Conservation (phyloP, 35 echinoderm and acorn worm species). For the Diadema setosum region DNA sequence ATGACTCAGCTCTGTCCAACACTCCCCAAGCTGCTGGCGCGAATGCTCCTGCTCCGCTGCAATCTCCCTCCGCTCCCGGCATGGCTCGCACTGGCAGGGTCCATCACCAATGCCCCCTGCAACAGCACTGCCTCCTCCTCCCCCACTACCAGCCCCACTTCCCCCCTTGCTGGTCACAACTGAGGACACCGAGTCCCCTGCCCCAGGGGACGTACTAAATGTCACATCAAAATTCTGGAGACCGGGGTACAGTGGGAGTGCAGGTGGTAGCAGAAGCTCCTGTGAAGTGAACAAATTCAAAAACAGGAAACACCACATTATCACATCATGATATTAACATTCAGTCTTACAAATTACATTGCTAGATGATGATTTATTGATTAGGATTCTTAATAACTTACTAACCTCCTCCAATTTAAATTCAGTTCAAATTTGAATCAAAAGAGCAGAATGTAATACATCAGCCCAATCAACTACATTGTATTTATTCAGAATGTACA, state of each 20-base stretch:
- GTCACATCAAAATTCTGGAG: slow-evolving; percentile 62
- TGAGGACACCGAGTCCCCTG: background rate
- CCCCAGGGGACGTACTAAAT: slow-evolving; percentile 23
- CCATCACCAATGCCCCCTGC: slow-evolving; percentile 18
- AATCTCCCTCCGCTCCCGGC: slow-evolving; percentile 73
- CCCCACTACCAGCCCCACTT: background rate
- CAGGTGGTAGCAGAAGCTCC: slow-evolving; percentile 76
- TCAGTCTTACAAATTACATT: no score
- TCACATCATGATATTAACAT: no score
- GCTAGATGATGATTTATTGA: no score
- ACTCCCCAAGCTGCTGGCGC: slow-evolving; percentile 77
- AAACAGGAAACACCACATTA: no score
- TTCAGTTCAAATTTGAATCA: no score
- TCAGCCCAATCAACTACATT: no score
- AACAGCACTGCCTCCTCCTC: background rate
- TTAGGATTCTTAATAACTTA: no score
- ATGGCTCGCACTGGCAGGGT: slow-evolving; percentile 78
- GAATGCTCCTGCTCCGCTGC: slow-evolving; percentile 85
- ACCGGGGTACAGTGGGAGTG: slow-evolving; percentile 52
- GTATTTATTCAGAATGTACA: no score
- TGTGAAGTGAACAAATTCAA: no score
- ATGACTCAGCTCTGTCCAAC: slow-evolving; percentile 93
- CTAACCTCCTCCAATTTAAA: no score
- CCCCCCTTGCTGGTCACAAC: background rate
- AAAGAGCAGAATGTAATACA: no score